A percentile compares a stretch with the other conserved stretches of the same genome.
phyloP scores from a whole-genome alignment of 2,888 invertebrate genomes.

The Heliothis peltigera region DNA sequence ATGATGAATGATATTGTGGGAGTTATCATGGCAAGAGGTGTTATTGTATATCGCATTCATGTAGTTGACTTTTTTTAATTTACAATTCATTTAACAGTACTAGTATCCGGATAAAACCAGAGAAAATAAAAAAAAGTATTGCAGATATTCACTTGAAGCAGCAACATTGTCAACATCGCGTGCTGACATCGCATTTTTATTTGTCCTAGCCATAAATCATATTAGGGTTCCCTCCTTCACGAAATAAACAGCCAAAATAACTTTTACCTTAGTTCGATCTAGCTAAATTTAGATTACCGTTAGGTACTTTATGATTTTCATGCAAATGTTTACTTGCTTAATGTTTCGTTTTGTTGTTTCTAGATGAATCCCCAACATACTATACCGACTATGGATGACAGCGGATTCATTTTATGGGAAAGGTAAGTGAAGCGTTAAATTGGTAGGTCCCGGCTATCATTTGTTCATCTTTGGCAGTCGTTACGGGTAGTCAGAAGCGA shows the following conservation, averaged over 20 bases:
- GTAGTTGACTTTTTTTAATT: no score
- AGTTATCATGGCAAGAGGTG: no score
- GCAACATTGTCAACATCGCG: conserved; percentile 46
- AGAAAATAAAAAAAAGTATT: neutral
- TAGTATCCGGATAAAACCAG: neutral
- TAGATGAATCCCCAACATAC: conserved; percentile 93
- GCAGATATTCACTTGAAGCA: neutral
- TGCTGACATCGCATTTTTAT: conserved; percentile 40
- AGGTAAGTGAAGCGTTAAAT: no score
- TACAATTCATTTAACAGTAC: no score
- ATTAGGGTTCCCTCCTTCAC: conserved; percentile 27
- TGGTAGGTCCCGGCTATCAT: no score
- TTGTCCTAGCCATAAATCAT: conserved; percentile 40
- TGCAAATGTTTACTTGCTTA: conserved; percentile 5
- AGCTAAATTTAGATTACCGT: conserved; percentile 10
- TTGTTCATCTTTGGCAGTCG: no score
- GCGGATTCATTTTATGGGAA: conserved; percentile 92
- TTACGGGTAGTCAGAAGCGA: no score
- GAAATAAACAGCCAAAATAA: conserved; percentile 30
- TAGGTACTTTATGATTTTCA: conserved; percentile 9
- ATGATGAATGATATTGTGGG: no score
- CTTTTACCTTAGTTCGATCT: conserved; percentile 23
- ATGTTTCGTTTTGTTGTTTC: conserved; percentile 58
- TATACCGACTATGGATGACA: conserved; percentile 93
- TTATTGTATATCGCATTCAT: no score